These are phyloP conservation scores for Kradibia gibbosae DNA, from an alignment of 1,140 invertebrate species.

Conservation along the genomic window DNA sequence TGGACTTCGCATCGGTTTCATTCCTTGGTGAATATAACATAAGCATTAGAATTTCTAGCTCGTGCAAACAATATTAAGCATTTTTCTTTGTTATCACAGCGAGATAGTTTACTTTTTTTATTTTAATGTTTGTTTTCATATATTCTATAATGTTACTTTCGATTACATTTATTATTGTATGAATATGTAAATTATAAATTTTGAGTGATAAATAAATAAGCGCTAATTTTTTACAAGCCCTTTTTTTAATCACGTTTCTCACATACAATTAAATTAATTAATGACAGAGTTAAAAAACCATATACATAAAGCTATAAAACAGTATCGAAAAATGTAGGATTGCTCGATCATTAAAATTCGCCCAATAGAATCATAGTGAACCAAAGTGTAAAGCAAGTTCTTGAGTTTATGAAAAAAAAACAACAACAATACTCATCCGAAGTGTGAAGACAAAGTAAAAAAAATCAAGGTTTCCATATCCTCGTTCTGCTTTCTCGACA, in stretches of 20 bases:
- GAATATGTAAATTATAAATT: neutral
- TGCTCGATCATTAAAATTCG: too few relatives aligned
- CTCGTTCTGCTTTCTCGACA: neutral
- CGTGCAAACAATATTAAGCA: neutral
- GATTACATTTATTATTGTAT: neutral
- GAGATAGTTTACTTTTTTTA: neutral
- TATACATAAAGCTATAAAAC: too few relatives aligned
- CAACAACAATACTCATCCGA: too few relatives aligned
- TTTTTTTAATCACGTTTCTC: neutral
- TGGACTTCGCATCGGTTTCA: neutral
- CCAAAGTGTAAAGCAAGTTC: too few relatives aligned
- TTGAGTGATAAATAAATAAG: constrained; percentile 13
- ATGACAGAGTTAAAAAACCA: too few relatives aligned
- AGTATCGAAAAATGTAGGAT: too few relatives aligned
- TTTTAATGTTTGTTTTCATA: neutral
- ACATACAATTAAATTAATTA: too few relatives aligned
- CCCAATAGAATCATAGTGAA: too few relatives aligned
- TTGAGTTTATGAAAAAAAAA: too few relatives aligned
- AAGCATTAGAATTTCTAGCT: neutral
- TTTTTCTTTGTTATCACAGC: neutral
- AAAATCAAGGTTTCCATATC: too few relatives aligned
- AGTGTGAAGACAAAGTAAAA: too few relatives aligned
- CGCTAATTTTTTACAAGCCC: neutral
- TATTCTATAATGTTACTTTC: neutral
- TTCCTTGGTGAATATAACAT: neutral